phyloP scores from a whole-genome alignment of 2,113 vertebrate genomes.

The Pica pica region DNA sequence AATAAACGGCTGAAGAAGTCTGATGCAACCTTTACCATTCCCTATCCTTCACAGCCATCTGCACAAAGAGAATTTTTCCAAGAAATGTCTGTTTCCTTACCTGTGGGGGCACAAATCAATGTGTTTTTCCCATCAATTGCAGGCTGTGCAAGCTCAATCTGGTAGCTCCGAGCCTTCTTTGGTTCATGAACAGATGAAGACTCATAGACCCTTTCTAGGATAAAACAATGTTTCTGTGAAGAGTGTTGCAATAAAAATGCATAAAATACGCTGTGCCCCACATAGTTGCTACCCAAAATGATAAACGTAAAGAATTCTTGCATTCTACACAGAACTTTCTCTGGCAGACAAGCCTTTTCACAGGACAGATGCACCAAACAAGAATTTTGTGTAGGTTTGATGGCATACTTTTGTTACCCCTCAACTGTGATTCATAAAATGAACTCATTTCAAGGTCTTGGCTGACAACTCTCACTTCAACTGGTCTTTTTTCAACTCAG shows the following conservation, averaged over 20 bases:
- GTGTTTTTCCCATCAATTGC: slow-evolving; percentile 73
- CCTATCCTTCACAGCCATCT: not conserved
- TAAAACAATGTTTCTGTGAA: not conserved
- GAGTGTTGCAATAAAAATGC: not conserved
- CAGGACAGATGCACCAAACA: not conserved
- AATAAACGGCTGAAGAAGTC: not conserved
- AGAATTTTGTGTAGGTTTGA: not conserved
- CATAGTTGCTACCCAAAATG: not conserved
- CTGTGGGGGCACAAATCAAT: slow-evolving; percentile 74
- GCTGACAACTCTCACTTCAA: not conserved
- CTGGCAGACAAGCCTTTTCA: not conserved
- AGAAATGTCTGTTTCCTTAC: slow-evolving; percentile 19
- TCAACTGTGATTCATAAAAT: not conserved
- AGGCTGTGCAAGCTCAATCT: slow-evolving; percentile 68
- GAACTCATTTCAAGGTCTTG: not conserved
- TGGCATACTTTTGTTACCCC: not conserved
- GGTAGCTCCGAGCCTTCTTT: slow-evolving; percentile 57
- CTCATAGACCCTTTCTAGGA: not conserved
- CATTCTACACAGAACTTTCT: not conserved
- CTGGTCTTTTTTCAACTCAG: not conserved
- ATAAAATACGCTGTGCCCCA: not conserved
- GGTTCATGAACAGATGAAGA: not conserved
- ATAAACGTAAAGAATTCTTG: not conserved
- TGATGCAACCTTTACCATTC: not conserved
- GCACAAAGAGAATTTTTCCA: not conserved